A percentile compares a stretch with the other conserved stretches of the same genome.
These are phyloP conservation scores for Amphibalanus amphitrite DNA, from an alignment of 1,140 invertebrate species.

Conservation along the genomic window DNA sequence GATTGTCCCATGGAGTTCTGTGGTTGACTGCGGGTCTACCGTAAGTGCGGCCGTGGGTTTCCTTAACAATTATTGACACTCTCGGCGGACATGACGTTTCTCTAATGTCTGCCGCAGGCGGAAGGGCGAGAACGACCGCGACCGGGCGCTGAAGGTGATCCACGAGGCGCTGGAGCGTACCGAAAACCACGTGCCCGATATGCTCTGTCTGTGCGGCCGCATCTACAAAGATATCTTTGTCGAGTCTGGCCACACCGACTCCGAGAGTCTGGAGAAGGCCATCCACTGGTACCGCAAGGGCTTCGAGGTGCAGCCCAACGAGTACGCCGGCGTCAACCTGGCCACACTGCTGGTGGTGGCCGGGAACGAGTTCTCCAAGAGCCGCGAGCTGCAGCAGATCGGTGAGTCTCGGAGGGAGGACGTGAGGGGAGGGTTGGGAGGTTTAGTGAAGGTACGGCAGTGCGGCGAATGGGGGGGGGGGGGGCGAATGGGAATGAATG, in stretches of 20 bases:
- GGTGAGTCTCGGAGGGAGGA: conserved; percentile 9
- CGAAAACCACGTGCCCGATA: conserved; percentile 87
- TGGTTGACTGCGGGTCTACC: no score
- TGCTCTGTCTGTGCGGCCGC: conserved; percentile 93
- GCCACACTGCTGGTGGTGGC: conserved; percentile 94
- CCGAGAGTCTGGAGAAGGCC: conserved; percentile 71
- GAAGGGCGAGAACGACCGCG: conserved; percentile 83
- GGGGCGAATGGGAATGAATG: no score
- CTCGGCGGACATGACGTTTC: no score
- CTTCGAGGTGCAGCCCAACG: conserved; percentile 94
- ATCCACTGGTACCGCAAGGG: conserved; percentile 98
- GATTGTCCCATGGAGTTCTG: no score
- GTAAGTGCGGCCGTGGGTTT: no score
- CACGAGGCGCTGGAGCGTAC: conserved; percentile 75
- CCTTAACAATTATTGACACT: no score
- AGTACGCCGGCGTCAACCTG: conserved; percentile 97
- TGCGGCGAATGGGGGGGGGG: no score
- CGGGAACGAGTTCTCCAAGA: conserved; percentile 43
- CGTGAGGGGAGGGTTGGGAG: neutral
- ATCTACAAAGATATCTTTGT: conserved; percentile 99
- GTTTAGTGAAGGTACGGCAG: no score
- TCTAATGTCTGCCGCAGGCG: conserved; percentile 36
- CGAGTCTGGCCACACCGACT: conserved; percentile 78
- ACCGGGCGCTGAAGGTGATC: conserved; percentile 81
- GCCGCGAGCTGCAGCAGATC: conserved; percentile 19